These are phyloP conservation scores for Papilio polyxenes DNA, from an alignment of 1,140 invertebrate species.

Conservation along the genomic window DNA sequence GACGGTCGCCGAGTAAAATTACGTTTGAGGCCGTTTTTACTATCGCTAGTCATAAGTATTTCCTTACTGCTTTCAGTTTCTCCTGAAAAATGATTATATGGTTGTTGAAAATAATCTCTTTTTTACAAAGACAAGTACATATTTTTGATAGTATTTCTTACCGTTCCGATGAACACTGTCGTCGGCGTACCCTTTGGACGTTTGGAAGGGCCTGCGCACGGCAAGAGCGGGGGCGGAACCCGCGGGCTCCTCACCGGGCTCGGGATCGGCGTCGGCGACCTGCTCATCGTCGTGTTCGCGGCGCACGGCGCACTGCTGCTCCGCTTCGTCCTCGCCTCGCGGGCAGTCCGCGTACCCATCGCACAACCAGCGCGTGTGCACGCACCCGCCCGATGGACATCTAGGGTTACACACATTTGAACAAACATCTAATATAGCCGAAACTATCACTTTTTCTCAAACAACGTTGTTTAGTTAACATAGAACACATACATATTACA, in stretches of 20 bases:
- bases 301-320: conserved; percentile 63
- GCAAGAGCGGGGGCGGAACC: conserved; percentile 70
- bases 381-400: conserved; percentile 85
- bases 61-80: conserved; percentile 70
- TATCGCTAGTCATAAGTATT: conserved; percentile 71
- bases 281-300: conserved; percentile 46
- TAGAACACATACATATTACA: too few relatives aligned
- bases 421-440: not conserved
- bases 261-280: conserved; percentile 52
- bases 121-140: not conserved
- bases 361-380: conserved; percentile 88
- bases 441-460: not conserved
- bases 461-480: too few relatives aligned
- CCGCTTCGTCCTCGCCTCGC: conserved; percentile 89
- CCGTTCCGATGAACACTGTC: conserved; percentile 41
- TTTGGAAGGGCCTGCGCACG: conserved; percentile 57
- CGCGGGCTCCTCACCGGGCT: conserved; percentile 64
- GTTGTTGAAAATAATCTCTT: not conserved
- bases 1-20: conserved; percentile 70
- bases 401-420: conserved; percentile 52
- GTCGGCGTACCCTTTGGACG: conserved; percentile 41
- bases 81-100: conserved; percentile 42
- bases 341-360: conserved; percentile 91
- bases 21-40: conserved; percentile 61
- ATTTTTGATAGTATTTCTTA: conserved; percentile 36